A percentile compares a stretch with the other conserved stretches of the same genome.
Conservation (phyloP, 2,888 invertebrate species). For the Harpagoxenus sublaevis region DNA sequence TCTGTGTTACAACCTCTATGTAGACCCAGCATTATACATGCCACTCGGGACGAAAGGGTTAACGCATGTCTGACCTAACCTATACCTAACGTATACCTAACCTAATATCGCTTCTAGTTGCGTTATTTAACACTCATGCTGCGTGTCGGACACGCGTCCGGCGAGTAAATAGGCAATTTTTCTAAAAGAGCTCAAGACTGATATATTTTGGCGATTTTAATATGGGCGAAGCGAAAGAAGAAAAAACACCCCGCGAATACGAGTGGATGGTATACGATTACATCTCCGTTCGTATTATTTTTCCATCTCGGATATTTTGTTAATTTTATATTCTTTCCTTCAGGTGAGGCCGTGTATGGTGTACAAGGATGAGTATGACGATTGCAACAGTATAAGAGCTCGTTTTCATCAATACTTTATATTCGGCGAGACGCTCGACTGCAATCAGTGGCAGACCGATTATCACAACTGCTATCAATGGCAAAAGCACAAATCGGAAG, state of each 20-base stretch:
- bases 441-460: constrained; percentile 93
- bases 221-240: constrained; percentile 12
- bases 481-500: constrained; percentile 88
- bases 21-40: too few species aligned
- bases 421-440: constrained; percentile 91
- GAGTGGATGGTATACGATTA: constrained; percentile 70
- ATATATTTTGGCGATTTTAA: background rate
- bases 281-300: background rate
- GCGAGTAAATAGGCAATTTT: background rate
- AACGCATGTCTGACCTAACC: background rate
- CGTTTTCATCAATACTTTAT: constrained; percentile 96
- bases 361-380: constrained; percentile 94
- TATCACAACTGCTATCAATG: constrained; percentile 92
- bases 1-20: too few species aligned
- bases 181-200: background rate
- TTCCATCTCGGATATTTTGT: background rate
- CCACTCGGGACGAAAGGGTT: background rate
- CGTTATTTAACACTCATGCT: background rate
- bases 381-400: constrained; percentile 91
- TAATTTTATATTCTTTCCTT: constrained; percentile 60
- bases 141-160: background rate
- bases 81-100: background rate
- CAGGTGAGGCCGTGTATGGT: constrained; percentile 93
- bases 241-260: background rate
- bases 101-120: background rate